Base-by-base conservation (phyloP, 2,113 vertebrate genomes). In the Butastur rufipennis region DNA sequence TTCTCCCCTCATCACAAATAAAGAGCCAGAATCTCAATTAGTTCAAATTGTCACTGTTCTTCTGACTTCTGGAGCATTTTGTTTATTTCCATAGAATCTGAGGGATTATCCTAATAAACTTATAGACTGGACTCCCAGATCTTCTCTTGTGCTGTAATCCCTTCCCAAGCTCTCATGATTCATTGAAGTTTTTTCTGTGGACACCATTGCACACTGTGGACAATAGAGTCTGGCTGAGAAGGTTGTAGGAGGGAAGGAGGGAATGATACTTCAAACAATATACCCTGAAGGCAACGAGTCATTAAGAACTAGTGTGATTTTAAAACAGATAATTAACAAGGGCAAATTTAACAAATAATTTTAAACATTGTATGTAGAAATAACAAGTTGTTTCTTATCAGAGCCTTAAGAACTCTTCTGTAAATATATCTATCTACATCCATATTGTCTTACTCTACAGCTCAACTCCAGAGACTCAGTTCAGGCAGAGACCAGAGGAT, bases 1-100 rank as follows among this genome's bases (percentile, higher is more conserved):
- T 97, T 98, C 87, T 96, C 91, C 95, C 91, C 83, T 95, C 95
- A 96, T 94, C 53, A 73, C 74, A 97, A 98, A 98, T 98, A 98
- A 97, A 98, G 96, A 97, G 84, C 87, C 94, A 97, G 93, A 93
- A 82, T 94, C 84, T 80, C 84, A 95, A 6, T 48, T 81, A 86
- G n/a, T 91, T 89, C 38, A 81, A 85, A 94, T 63, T 42, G 47
- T n/a, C 50, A 86, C n/a, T 82, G 42, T 80, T 94, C 48, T 87
- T 93, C 80, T 94, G 70, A 82, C 50, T 85, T 91, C 40, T 87
- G 77, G 22, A 91, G 31, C 17, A 48, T 92, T 88, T 91, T 80
- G 38, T 36, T 88, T 89, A 47, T 95, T 94, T 91, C 18, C 52
- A 27, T 89, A 81, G 65, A 93, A 73, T 96, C 26, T 40, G 66